Conservation (phyloP, 2,113 vertebrate genomes). For the Notechis scutatus region DNA sequence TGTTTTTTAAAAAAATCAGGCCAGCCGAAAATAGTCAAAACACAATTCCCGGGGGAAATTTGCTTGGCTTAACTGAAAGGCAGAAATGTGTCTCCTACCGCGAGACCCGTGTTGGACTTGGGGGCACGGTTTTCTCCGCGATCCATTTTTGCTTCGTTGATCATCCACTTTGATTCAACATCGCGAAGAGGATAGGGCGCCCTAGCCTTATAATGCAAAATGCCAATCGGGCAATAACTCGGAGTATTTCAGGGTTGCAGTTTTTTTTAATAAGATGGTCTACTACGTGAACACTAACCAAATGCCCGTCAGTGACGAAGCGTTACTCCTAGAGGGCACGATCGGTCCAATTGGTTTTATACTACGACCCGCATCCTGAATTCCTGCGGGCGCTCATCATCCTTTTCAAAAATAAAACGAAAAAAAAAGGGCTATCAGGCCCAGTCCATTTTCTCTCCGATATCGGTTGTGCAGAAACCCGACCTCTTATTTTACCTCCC, state of each 20-base stretch:
- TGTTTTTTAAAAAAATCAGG: not conserved
- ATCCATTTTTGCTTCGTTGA: not conserved
- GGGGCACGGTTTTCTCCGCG: not conserved
- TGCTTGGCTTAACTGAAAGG: no score
- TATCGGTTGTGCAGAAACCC: not conserved
- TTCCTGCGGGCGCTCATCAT: not conserved
- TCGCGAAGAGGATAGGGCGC: not conserved
- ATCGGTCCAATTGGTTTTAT: not conserved
- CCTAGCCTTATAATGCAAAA: not conserved
- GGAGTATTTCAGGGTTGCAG: not conserved
- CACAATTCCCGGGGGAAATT: not conserved
- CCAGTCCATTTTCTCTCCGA: not conserved
- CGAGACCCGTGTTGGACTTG: not conserved
- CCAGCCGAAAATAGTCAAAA: not conserved
- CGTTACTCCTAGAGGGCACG: not conserved
- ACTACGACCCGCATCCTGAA: not conserved
- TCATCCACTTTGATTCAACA: not conserved
- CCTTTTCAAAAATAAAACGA: not conserved
- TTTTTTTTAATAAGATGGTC: not conserved
- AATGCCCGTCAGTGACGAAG: not conserved
- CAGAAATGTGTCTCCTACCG: not conserved
- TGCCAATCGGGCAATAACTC: not conserved
- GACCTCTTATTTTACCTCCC: no score
- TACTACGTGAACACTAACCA: not conserved
- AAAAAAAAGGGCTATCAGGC: not conserved